Percentiles rank a stretch among this genome's conserved stretches.
These are phyloP conservation scores for Scaptomyza cyrtandrae DNA, from an alignment of 2,888 invertebrate genomes.

Conservation along the genomic window DNA sequence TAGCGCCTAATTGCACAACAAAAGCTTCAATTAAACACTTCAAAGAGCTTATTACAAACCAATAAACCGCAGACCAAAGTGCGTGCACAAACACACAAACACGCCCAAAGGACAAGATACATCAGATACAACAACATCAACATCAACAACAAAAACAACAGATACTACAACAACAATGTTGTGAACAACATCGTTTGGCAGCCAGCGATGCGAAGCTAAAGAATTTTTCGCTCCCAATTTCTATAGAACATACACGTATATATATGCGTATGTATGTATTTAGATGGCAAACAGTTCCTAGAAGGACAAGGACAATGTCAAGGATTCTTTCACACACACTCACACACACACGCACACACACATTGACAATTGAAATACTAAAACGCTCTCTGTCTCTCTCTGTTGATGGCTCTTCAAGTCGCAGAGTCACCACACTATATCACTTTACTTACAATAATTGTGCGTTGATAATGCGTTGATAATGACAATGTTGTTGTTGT, in stretches of 20 bases:
- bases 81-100: slow-evolving; percentile 46
- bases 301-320: slow-evolving; percentile 62
- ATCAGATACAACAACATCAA: slow-evolving; percentile 11
- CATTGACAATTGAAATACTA: slow-evolving; percentile 7
- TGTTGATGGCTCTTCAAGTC: background rate
- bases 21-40: slow-evolving; percentile 80
- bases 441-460: slow-evolving; percentile 78
- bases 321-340: slow-evolving; percentile 52
- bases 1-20: slow-evolving; percentile 79
- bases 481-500: slow-evolving; percentile 35
- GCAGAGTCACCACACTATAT: slow-evolving; percentile 53
- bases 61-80: slow-evolving; percentile 75
- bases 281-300: slow-evolving; percentile 20
- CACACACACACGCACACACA: slow-evolving; percentile 11
- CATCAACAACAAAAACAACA: too few relatives aligned
- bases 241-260: slow-evolving; percentile 44
- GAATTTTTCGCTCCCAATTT: slow-evolving; percentile 47
- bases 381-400: background rate
- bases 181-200: slow-evolving; percentile 21
- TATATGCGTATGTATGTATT: background rate
- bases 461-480: slow-evolving; percentile 69
- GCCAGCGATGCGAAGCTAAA: slow-evolving; percentile 44
- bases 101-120: slow-evolving; percentile 45
- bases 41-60: slow-evolving; percentile 79
- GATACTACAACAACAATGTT: slow-evolving; percentile 2